Percentiles rank a stretch among this genome's conserved stretches.
Conservation (phyloP, 2,888 invertebrate species). For the Ceramica pisi region DNA sequence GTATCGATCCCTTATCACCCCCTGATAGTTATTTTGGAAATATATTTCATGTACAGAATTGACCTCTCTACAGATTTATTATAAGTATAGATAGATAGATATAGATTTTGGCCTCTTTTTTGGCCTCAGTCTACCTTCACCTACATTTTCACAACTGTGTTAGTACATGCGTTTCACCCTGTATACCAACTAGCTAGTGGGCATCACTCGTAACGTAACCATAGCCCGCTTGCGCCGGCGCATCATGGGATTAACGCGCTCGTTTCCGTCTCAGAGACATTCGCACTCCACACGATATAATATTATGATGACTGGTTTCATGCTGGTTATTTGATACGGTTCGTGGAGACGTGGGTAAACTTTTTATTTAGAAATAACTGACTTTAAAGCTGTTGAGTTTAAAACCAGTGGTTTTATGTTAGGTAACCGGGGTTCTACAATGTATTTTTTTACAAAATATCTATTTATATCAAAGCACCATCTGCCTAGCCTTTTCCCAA, state of each 20-base stretch:
- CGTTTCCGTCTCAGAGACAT: constrained; percentile 49
- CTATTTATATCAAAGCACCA: no score
- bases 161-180: background rate
- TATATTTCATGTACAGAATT: no score
- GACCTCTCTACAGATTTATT: no score
- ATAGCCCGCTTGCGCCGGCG: background rate
- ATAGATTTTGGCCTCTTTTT: no score
- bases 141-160: no score
- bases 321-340: constrained; percentile 26
- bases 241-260: constrained; percentile 26
- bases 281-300: constrained; percentile 39
- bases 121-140: no score
- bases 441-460: background rate
- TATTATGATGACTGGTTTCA: constrained; percentile 35
- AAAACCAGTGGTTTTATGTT: background rate
- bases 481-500: no score
- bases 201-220: constrained; percentile 2
- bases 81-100: no score
- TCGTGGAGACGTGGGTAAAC: background rate
- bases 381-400: background rate
- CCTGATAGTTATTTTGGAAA: no score
- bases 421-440: background rate
- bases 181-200: background rate
- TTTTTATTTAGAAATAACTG: background rate
- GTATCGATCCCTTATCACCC: no score